Conservation (phyloP, 2,113 vertebrate species). For the Spermophilus dauricus region DNA sequence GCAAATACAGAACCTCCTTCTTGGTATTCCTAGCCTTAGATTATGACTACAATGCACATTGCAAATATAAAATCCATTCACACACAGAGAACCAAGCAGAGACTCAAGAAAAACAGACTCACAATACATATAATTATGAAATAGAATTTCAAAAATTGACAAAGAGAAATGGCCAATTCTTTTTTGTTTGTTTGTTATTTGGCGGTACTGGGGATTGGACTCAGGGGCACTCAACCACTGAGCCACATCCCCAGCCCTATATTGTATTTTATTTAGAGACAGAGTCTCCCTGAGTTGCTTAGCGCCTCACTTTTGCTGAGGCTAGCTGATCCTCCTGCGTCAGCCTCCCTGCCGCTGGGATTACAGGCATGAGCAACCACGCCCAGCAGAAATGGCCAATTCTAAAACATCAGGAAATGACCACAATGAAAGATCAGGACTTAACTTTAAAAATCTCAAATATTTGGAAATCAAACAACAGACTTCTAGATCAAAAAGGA, state of each 20-base stretch:
- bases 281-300: too few species aligned
- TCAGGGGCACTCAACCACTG: too few species aligned
- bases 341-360: too few species aligned
- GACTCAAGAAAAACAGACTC: neutral
- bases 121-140: neutral
- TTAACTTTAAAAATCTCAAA: neutral
- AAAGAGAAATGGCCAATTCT: neutral
- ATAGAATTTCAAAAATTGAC: neutral
- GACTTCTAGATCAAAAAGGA: neutral
- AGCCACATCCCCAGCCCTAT: too few species aligned
- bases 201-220: too few species aligned
- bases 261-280: too few species aligned
- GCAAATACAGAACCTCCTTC: neutral
- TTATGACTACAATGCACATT: neutral
- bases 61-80: neutral
- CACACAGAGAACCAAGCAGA: neutral
- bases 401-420: neutral
- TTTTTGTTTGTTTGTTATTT: too few species aligned
- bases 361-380: too few species aligned
- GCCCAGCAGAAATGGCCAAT: neutral
- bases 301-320: too few species aligned
- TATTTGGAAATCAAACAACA: slow-evolving; percentile 25
- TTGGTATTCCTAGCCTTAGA: too few species aligned
- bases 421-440: neutral
- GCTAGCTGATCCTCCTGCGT: too few species aligned